Evolutionary conservation across 2,113 vertebrate species (phyloP).

Genomic region (Riparia riparia): DNA sequence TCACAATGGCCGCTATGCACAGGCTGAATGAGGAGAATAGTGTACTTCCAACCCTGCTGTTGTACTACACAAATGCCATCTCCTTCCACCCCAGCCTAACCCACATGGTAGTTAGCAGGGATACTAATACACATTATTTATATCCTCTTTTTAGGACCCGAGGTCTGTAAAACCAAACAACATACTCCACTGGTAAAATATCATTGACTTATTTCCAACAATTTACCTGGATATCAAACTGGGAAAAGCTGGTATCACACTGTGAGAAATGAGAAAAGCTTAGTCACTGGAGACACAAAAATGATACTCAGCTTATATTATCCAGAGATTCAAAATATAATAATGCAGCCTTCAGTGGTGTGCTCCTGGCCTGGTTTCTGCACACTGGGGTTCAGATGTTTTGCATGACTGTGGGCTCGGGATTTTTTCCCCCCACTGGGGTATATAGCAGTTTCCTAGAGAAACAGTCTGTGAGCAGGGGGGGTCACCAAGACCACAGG

Average conservation of each 20-base stretch:
- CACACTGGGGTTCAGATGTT: no score
- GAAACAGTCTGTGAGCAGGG: not conserved
- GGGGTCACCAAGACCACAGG: not conserved
- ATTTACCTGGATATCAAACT: not conserved
- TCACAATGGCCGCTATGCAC: not conserved
- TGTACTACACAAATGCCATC: rapidly evolving
- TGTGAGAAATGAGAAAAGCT: not conserved
- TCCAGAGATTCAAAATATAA: not conserved
- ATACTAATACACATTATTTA: not conserved
- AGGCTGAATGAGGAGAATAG: not conserved
- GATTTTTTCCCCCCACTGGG: rapidly evolving
- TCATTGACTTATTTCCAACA: slow-evolving; percentile 13
- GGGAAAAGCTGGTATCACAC: not conserved
- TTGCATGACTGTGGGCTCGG: not conserved
- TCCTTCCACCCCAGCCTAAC: not conserved
- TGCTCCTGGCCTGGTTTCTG: not conserved
- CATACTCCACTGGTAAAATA: not conserved
- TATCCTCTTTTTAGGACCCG: not conserved
- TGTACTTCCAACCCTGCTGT: not conserved
- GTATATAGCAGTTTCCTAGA: not conserved
- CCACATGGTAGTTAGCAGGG: not conserved
- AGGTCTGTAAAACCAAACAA: slow-evolving; percentile 35
- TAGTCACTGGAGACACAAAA: not conserved
- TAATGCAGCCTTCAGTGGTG: not conserved
- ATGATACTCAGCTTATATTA: not conserved